Percentiles rank a stretch among this genome's conserved stretches.
Evolutionary conservation across 2,113 vertebrate genomes (phyloP).

Genomic region (Aphelocoma coerulescens): DNA sequence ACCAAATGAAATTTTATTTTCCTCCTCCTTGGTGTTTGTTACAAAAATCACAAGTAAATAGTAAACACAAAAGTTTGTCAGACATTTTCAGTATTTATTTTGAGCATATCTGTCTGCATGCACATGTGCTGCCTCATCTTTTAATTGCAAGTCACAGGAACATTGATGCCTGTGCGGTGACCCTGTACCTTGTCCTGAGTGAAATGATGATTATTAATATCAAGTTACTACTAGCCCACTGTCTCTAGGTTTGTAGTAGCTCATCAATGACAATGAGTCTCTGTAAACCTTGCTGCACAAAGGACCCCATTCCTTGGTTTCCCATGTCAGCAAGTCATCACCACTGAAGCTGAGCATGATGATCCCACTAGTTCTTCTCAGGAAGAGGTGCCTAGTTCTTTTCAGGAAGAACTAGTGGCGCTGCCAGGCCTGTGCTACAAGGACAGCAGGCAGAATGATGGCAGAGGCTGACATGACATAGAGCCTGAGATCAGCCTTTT

Average conservation of each 20-base stretch:
- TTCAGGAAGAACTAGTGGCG: background rate
- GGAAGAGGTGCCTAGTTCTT: background rate
- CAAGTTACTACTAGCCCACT: background rate
- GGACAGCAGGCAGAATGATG: background rate
- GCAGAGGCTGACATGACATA: background rate
- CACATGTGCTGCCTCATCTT: background rate
- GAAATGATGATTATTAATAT: background rate
- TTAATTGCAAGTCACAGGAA: background rate
- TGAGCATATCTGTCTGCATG: background rate
- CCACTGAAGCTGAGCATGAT: background rate
- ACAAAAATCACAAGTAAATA: conserved; percentile 15
- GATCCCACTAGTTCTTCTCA: background rate
- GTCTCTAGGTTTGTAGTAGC: background rate
- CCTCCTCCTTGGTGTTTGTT: background rate
- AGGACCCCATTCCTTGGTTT: background rate
- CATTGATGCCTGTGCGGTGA: accelerated
- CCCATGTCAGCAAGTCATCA: background rate
- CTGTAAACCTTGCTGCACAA: background rate
- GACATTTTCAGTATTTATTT: background rate
- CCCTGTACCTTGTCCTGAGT: background rate
- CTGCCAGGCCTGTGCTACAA: background rate
- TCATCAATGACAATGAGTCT: background rate
- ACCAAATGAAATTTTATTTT: conserved; percentile 12
- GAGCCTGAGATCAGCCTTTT: background rate
- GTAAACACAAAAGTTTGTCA: background rate